Base-by-base conservation (phyloP, 2,113 vertebrate species). In the Empidonax traillii region DNA sequence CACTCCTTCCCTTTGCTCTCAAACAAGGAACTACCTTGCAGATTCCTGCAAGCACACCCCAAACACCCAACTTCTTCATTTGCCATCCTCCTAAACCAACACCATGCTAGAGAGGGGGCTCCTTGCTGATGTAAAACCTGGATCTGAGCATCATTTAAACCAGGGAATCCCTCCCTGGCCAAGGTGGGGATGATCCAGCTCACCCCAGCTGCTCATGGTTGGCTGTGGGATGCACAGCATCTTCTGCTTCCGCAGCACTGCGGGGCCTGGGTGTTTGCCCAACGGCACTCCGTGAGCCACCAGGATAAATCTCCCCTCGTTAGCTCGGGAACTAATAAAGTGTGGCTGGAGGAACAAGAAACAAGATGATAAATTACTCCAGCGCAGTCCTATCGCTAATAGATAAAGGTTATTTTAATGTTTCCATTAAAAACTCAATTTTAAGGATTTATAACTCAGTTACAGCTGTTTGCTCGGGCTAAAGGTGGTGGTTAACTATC, bases 371-470 rank as follows among this genome's bases (percentile, higher is more conserved):
- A 84, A 94, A 97, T 96, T 58, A 94, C 58, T 58, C 61, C 53
- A 51, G 66, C 1, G 2, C 80, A 72, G 69, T 37, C 61, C 93
- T 90, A 93, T 81, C 8, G 3, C 88, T 92, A 96, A 95, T 59
- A 96, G 94, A 97, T 95, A 96, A 93, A 84, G 88, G 92, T 92
- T 96, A 93, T 94, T 94, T 96, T 92, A 95, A 94, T 92, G 86
- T 94, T 95, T 87, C 96, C 86, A 96, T 96, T 97, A 94, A 96
- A 95, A 95, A 92, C 95, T 96, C 96, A 89, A 94, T 97, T 94
- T 95, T 92, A 94, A 96, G 86, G 94, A 96, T 96, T 97, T 96
- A 94, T 95, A 96, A 94, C 90, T 92, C 9, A 1, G 86, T 78
- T 89, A 71, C 92, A 95, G 96, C 94, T 74, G 53, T 89, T 89